phyloP scores from a whole-genome alignment of 1,140 invertebrate genomes.

The Cotesia typhae region DNA sequence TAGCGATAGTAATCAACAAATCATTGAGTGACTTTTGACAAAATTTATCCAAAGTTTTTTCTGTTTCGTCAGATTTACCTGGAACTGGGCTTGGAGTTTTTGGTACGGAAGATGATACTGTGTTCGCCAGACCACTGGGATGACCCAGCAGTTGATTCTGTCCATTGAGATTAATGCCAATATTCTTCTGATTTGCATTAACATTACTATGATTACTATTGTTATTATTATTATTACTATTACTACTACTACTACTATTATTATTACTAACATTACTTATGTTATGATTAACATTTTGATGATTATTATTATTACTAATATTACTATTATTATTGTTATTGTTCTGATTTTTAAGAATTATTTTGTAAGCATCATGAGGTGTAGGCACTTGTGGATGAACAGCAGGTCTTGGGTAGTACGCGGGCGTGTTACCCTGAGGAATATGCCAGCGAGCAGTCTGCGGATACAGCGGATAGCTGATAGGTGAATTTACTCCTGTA shows the following conservation, averaged over 20 bases:
- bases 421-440: constrained; percentile 55
- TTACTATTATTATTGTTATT: constrained; percentile 52
- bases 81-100: constrained; percentile 78
- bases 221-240: constrained; percentile 29
- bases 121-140: constrained; percentile 43
- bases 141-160: constrained; percentile 39
- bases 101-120: constrained; percentile 81
- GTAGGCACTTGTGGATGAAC: constrained; percentile 42
- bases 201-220: constrained; percentile 29
- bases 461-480: constrained; percentile 37
- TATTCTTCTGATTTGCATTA: constrained; percentile 25
- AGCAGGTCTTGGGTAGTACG: constrained; percentile 50
- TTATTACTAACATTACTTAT: not conserved
- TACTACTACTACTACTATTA: constrained; percentile 25
- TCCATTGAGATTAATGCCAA: constrained; percentile 23
- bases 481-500: constrained; percentile 15
- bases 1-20: constrained; percentile 83
- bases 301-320: constrained; percentile 41
- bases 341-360: constrained; percentile 68
- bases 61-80: constrained; percentile 64
- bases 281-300: constrained; percentile 36
- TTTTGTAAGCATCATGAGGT: constrained; percentile 72
- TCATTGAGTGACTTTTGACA: constrained; percentile 85
- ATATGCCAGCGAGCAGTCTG: constrained; percentile 61
- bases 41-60: constrained; percentile 76